These are phyloP conservation scores for Hormaphis cornu DNA, from an alignment of 1,140 invertebrate species.

Conservation along the genomic window DNA sequence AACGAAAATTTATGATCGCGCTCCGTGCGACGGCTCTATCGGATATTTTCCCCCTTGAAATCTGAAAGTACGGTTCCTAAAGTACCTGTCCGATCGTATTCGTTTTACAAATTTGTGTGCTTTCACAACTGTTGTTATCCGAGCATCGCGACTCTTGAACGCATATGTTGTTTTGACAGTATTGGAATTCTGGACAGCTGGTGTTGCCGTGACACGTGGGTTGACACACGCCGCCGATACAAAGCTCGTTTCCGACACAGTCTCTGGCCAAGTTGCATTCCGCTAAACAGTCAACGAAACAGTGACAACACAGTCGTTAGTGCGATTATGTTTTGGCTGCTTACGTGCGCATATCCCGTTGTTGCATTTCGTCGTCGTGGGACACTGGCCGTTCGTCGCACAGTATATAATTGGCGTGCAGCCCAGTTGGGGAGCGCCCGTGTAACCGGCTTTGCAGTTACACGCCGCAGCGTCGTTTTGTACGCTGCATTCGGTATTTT, in stretches of 20 bases:
- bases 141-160: conserved; percentile 66
- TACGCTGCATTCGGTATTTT: conserved; percentile 44
- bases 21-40: too few relatives aligned
- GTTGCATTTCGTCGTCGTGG: conserved; percentile 66
- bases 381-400: conserved; percentile 63
- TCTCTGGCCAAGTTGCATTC: conserved; percentile 66
- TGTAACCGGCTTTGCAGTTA: conserved; percentile 66
- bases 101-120: conserved; percentile 56
- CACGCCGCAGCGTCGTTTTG: conserved; percentile 52
- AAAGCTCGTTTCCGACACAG: conserved; percentile 69
- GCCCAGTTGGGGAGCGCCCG: conserved; percentile 60
- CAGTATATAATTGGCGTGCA: conserved; percentile 40
- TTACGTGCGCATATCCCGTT: conserved; percentile 68
- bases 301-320: background rate
- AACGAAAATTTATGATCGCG: too few relatives aligned
- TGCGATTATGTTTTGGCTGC: conserved; percentile 36
- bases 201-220: conserved; percentile 65
- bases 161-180: conserved; percentile 71
- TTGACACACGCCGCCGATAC: conserved; percentile 66
- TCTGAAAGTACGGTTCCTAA: background rate
- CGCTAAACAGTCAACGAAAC: conserved; percentile 43
- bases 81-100: conserved; percentile 54
- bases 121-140: conserved; percentile 57
- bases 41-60: too few relatives aligned
- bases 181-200: conserved; percentile 71